phyloP scores from a whole-genome alignment of 2,797 vertebrate genomes.

The Xenops minutus region DNA sequence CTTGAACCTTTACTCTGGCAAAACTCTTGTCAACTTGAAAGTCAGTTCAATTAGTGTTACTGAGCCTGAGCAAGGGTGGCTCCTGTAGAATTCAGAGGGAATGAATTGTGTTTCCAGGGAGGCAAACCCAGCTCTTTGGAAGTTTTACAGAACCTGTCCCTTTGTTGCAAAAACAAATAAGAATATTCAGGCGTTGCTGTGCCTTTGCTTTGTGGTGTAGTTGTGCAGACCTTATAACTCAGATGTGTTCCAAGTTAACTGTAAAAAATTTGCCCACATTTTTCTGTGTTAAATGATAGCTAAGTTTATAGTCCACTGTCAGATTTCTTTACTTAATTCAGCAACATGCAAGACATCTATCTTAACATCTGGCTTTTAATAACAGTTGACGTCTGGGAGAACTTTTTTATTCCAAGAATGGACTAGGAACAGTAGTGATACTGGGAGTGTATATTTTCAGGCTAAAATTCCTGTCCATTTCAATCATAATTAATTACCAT shows the following conservation, averaged over 20 bases:
- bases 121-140: background rate
- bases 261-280: slow-evolving; percentile 75
- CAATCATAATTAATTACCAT: slow-evolving; percentile 79
- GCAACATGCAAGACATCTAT: slow-evolving; percentile 71
- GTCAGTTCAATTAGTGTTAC: background rate
- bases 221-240: slow-evolving; percentile 25
- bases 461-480: slow-evolving; percentile 75
- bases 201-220: slow-evolving; percentile 23
- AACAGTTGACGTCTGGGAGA: slow-evolving; percentile 78
- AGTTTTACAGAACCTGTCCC: background rate
- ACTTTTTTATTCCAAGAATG: slow-evolving; percentile 68
- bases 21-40: background rate
- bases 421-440: slow-evolving; percentile 71
- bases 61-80: background rate
- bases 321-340: slow-evolving; percentile 79
- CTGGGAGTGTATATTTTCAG: slow-evolving; percentile 74
- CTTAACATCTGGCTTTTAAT: slow-evolving; percentile 83
- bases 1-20: background rate
- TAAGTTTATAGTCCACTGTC: slow-evolving; percentile 77
- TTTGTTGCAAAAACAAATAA: background rate
- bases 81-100: background rate
- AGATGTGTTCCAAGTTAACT: slow-evolving; percentile 48
- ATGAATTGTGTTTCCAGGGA: background rate
- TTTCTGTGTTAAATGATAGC: slow-evolving; percentile 74
- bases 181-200: background rate